Percentiles rank a stretch among this genome's conserved stretches.
phyloP scores from a whole-genome alignment of 1,140 invertebrate species.

The Melipona quadrifasciata region DNA sequence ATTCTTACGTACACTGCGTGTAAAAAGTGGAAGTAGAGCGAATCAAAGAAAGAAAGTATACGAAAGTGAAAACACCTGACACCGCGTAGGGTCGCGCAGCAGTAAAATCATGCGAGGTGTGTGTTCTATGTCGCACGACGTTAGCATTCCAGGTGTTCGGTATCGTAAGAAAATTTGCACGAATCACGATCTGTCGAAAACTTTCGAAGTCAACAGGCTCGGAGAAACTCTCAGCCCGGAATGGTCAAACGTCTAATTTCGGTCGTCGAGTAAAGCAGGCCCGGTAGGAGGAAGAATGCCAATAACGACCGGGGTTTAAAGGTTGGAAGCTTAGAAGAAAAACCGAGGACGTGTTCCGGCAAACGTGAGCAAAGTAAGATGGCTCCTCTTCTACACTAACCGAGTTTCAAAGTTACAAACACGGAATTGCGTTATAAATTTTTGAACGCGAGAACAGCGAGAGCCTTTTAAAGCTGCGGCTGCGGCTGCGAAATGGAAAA shows the following conservation, averaged over 20 bases:
- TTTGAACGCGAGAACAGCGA: background rate
- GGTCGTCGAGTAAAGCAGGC: background rate
- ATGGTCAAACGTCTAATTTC: constrained; percentile 11
- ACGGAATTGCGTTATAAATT: background rate
- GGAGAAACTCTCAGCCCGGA: background rate
- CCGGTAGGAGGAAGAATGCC: background rate
- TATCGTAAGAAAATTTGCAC: background rate
- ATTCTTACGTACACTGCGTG: background rate
- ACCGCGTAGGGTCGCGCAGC: background rate
- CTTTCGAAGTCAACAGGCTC: background rate
- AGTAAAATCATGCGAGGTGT: background rate
- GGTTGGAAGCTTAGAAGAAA: background rate
- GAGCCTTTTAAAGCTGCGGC: background rate
- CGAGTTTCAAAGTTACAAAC: background rate
- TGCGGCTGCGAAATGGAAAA: background rate
- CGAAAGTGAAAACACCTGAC: background rate
- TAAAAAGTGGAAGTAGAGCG: background rate
- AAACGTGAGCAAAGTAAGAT: background rate
- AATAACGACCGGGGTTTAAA: background rate
- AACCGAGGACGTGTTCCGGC: background rate
- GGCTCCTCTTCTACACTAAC: background rate
- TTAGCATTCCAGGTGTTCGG: background rate
- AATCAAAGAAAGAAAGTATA: background rate
- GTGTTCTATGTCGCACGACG: background rate
- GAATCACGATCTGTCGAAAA: background rate